These are phyloP conservation scores for Tanytarsus gracilentus DNA, from an alignment of 2,888 invertebrate genomes.

Conservation along the genomic window DNA sequence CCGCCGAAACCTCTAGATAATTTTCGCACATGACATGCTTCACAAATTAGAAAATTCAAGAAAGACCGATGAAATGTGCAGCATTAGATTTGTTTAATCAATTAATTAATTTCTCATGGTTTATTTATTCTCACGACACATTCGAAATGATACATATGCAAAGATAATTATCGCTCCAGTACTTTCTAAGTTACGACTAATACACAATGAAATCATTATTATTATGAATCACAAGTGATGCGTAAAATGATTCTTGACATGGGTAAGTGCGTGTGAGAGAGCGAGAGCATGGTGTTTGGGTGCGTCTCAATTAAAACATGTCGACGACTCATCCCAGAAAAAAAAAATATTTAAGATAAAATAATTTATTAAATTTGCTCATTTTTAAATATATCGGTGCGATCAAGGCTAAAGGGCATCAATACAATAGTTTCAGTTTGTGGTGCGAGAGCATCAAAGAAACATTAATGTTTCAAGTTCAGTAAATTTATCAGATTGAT, in stretches of 20 bases:
- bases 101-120: slow-evolving; percentile 28
- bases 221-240: slow-evolving; percentile 27
- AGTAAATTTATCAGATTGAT: slow-evolving; percentile 24
- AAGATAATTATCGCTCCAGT: slow-evolving; percentile 26
- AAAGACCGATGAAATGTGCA: not conserved
- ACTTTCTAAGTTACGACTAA: not conserved
- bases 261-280: not conserved
- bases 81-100: slow-evolving; percentile 25
- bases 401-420: not conserved
- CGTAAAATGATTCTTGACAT: slow-evolving; percentile 26
- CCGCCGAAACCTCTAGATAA: too few species aligned
- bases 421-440: not conserved
- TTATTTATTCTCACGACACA: slow-evolving; percentile 24
- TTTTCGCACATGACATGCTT: too few species aligned
- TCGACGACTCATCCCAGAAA: not conserved
- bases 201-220: slow-evolving; percentile 16
- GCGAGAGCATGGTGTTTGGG: not conserved
- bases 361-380: too few species aligned
- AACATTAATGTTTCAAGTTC: slow-evolving; percentile 24
- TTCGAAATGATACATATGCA: slow-evolving; percentile 27
- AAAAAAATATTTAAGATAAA: too few species aligned
- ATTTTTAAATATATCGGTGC: not conserved
- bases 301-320: slow-evolving; percentile 17
- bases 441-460: not conserved
- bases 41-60: not conserved